Percentiles rank a stretch among this genome's conserved stretches.
These are phyloP conservation scores for Propsilocerus akamusi DNA, from an alignment of 1,140 invertebrate genomes.

Conservation along the genomic window DNA sequence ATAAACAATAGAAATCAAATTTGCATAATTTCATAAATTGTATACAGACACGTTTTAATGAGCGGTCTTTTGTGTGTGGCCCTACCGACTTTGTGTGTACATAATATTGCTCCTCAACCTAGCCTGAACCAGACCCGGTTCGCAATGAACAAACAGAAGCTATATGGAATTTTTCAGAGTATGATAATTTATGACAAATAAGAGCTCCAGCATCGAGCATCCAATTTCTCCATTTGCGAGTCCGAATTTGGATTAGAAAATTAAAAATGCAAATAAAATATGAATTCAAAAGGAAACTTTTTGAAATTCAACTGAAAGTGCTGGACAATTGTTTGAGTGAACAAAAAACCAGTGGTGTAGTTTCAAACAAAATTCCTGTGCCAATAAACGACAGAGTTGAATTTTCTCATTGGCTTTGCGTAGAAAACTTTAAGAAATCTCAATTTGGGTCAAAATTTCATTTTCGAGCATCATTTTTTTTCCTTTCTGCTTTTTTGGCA, in stretches of 20 bases:
- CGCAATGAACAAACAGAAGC: background rate
- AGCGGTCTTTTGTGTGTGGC: background rate
- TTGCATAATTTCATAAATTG: slow-evolving; percentile 4
- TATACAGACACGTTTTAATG: slow-evolving; percentile 3
- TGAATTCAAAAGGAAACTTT: no score
- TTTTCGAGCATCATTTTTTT: no score
- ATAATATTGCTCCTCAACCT: no score
- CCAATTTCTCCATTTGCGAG: background rate
- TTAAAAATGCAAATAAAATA: slow-evolving; percentile 4
- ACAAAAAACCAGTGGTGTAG: no score
- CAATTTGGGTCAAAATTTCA: no score
- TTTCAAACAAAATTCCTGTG: no score
- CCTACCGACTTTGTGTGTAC: background rate
- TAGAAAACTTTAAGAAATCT: no score
- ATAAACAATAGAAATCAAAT: slow-evolving; percentile 4
- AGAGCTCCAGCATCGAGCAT: background rate
- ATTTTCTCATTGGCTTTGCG: no score
- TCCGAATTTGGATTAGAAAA: slow-evolving; percentile 1
- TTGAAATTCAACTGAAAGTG: no score
- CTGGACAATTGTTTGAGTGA: no score
- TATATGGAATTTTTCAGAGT: background rate
- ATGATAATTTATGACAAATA: slow-evolving; percentile 4
- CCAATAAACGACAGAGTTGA: no score
- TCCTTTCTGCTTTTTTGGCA: no score
- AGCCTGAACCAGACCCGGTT: background rate